Evolutionary conservation across 1,140 invertebrate genomes (phyloP), one percentile per base, ranked within the genome.

Genomic region (Drosophila lacertosa): DNA sequence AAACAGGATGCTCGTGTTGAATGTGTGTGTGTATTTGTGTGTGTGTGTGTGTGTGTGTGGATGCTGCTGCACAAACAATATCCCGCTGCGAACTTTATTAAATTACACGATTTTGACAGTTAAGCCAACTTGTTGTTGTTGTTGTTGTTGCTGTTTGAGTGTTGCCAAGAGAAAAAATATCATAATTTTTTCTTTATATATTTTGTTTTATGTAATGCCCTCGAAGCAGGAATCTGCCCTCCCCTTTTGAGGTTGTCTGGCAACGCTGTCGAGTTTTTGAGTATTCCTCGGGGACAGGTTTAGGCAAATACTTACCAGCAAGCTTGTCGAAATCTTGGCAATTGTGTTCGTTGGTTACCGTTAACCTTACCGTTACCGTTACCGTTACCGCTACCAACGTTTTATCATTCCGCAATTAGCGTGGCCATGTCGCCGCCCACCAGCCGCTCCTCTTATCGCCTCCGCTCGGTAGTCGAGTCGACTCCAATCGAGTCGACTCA

Each of bases 61-160:
- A 60, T 74, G 59, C 60, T 63, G 73, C 81, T 74, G 64, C 60
- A 70, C 74, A 68, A 78, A 89, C 76, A 90, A 89, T 90, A 90
- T 90, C 88, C 88, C 82, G 89, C 89, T 71, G 88, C 74, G 88
- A 90, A 90, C 89, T 90, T 90, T 90, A 90, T 90, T 90, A 90
- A 90, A 90, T 90, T 90, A 90, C 89, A 88, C 79, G 73, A 86
- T 89, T 89, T 89, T 90, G 81, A 89, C 88, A 88, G 88, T 86
- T 86, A 86, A 81, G 82, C 81, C 68, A 73, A 58, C 15, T 45
- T 26, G 26, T 24, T 45, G 26, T 32, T 50, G 44, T 42, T 67
- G 26, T 67, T 53, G 53, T 16, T 44, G 29, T 45, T 42, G n/a
- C 18, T 20, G 20, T 40, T 57, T 55, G 62, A 16, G 33, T 37